Evolutionary conservation across 1,140 invertebrate genomes (phyloP), one percentile per base, ranked within the genome.

Genomic region (Cydia amplana): DNA sequence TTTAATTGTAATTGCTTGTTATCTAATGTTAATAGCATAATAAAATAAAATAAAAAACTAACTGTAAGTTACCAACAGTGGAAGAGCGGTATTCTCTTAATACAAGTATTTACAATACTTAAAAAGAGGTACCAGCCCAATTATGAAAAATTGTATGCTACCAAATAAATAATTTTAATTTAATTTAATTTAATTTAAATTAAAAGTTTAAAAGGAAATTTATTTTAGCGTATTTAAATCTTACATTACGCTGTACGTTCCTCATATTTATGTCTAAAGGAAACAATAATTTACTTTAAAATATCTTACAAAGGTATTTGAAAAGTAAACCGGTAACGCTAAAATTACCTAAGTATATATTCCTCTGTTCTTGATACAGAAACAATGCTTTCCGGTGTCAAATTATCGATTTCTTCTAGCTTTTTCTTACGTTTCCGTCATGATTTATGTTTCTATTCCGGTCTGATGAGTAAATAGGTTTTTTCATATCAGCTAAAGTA

Each of bases 371-470:
- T 4, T 32, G 4, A 70, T 36, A 4, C 2, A 40, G 16, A 40
- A 40, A 32, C n/a, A 70, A 65, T 40, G 25, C 14, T 70, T 67
- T 70, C 65, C 65, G 36, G 65, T 70, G 36, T 70, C 65, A 36
- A 32, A 70, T 36, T 36, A 70, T 70, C 32, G 32, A 18, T 70
- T 70, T 70, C 65, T 36, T 40, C 20, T 36, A 36, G n/a, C n/a
- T n/a, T 18, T 70, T 65, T 36, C 14, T 36, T 70, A 7, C 32
- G 32, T 36, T 67, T 36, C 16, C 64, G 16, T 18, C 3, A 18
- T 70, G 28, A 70, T 70, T 70, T 70, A 18, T 18, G 65, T 3
- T 60, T 60, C 20, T 60, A 23, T 60, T 60, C 10, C 7, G 7
- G 55, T 23, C 55, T 20, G 55, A 12, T 60, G 2, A 60, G 51